Evolutionary conservation across 2,888 invertebrate genomes (phyloP), one percentile per base, ranked within the genome.

Genomic region (Serripes groenlandicus): DNA sequence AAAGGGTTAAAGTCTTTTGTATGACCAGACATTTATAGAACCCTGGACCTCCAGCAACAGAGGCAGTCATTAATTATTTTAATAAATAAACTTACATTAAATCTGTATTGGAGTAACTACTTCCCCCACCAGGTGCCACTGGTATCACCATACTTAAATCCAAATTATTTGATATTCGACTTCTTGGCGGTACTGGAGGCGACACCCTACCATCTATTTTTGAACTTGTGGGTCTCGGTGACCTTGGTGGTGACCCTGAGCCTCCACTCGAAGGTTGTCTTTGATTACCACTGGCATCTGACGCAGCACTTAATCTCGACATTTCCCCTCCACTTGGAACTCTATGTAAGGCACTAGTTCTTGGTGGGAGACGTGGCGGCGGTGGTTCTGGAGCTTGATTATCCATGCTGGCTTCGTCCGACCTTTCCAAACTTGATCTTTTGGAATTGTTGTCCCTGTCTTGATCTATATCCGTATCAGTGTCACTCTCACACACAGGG

Each of bases 121-220:
- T 66, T 32, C 78, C 81, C 11, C 86, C 80, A 15, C 89, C 89
- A 1, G 86, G 88, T 64, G 79, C 86, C 32, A 85, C 85, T 7
- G 92, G 92, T 21, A 92, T 88, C 3, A 92, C 90, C 30, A 88
- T 85, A 42, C 91, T 90, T 64, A 92, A 83, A 49, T 88, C 86
- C n/a, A 90, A 69, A 37, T 89, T 87, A 30, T 81, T 78, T 0
- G 89, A 87, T n/a, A 89, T 79, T 32, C 90, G 79, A 70, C 91
- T 91, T 30, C 92, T 78, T 21, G 91, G 91, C 21, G 92, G 92
- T n/a, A 91, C 86, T 1, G 91, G 91, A 11, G 92, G 92, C 0
- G 72, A 66, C n/a, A 32, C 11, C 49, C 66, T 21, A 11, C 69
- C 74, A 30, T 52, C 28, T 15, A 21, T 18, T 1, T 26, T 28